Evolutionary conservation across 2,797 vertebrate genomes (phyloP).

Genomic region (Falco berigora): DNA sequence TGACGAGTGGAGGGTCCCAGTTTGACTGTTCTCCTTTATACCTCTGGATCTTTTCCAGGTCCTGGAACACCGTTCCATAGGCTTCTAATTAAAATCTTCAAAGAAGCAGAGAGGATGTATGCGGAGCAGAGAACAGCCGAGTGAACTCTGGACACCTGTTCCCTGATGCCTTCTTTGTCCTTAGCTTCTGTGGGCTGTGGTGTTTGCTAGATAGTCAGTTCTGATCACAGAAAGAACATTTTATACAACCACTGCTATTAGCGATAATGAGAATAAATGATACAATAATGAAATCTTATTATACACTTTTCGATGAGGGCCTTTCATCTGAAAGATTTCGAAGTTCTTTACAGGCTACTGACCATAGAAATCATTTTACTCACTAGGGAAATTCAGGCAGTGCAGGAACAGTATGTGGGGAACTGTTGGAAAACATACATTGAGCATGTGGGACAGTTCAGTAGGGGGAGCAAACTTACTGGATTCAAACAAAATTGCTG

Average conservation of each 20-base stretch:
- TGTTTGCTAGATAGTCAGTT: not conserved
- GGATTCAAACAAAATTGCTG: not conserved
- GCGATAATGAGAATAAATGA: conserved; percentile 52
- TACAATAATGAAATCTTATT: conserved; percentile 44
- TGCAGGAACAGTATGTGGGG: not conserved
- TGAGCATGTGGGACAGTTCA: not conserved
- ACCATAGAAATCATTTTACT: conserved; percentile 11
- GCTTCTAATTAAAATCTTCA: conserved; percentile 55
- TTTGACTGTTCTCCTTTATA: not conserved
- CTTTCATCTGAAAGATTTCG: conserved; percentile 45
- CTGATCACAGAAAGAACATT: conserved; percentile 34
- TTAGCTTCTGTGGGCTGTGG: not conserved
- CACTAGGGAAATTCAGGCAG: not conserved
- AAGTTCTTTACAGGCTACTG: conserved; percentile 33
- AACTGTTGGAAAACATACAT: not conserved
- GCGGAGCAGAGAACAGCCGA: not conserved
- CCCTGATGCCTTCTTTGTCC: conserved; percentile 24
- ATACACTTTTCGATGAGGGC: not conserved
- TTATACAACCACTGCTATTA: conserved; percentile 38
- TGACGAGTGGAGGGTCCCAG: fast-evolving
- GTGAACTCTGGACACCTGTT: not conserved
- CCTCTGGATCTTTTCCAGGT: conserved; percentile 8
- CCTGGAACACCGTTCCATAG: not conserved
- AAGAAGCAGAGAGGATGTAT: not conserved
- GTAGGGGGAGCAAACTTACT: not conserved